These are phyloP conservation scores for Apocrypta bakeri DNA, from an alignment of 1,140 invertebrate species.

Conservation along the genomic window DNA sequence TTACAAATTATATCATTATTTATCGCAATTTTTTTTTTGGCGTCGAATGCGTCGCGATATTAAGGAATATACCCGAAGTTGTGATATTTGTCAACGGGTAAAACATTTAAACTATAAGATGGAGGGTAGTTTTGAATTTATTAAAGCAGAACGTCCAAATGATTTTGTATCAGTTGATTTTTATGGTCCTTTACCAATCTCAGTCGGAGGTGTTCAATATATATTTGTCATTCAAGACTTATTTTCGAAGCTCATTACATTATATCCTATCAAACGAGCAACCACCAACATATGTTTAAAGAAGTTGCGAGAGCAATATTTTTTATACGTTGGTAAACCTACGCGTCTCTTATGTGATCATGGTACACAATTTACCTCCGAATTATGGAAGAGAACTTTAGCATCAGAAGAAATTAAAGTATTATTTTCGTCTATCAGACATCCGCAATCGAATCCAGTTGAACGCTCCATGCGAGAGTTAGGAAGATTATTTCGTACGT, in stretches of 20 bases:
- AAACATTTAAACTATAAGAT: not conserved
- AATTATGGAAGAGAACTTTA: too few species aligned
- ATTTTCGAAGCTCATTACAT: conserved; percentile 37
- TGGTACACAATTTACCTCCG: too few species aligned
- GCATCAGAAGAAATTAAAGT: too few species aligned
- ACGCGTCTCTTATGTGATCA: too few species aligned
- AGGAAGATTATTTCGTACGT: not conserved
- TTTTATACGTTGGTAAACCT: too few species aligned
- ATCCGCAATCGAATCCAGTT: not conserved
- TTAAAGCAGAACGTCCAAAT: conserved; percentile 22
- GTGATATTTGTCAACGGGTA: not conserved
- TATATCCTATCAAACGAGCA: too few species aligned
- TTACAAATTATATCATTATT: not conserved
- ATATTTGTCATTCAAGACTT: conserved; percentile 39
- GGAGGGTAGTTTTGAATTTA: conserved; percentile 19
- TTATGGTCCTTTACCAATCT: conserved; percentile 41
- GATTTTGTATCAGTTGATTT: conserved; percentile 37
- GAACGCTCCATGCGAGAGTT: not conserved
- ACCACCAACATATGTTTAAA: too few species aligned
- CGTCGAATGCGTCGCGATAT: not conserved
- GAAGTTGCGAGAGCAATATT: too few species aligned
- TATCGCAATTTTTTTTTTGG: not conserved
- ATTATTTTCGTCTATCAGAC: too few species aligned
- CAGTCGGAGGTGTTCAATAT: conserved; percentile 19
- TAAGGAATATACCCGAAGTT: not conserved